Evolutionary conservation across 2,797 vertebrate genomes (phyloP), one percentile per base, ranked within the genome.

Genomic region (Gallinago nigripennis): DNA sequence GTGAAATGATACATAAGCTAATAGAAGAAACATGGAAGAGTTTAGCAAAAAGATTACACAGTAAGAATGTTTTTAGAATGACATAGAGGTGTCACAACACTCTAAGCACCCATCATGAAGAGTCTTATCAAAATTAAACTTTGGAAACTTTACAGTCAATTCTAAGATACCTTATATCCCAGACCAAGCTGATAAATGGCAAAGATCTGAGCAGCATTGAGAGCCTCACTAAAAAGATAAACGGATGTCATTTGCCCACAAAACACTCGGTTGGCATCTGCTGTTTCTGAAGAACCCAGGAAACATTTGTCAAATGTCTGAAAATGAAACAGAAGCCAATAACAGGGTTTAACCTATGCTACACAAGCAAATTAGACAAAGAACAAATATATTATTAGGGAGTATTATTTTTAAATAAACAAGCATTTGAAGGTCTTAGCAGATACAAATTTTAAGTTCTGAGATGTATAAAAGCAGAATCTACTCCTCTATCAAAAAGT

Each of bases 231-330:
- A 65, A 99, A 99, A 95, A 99, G 98, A 97, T 99, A 99, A 92
- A 99, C 99, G 3, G 99, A 98, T 56, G 99, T 99, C 99, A 99
- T 99, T 97, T 99, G 99, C 61, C 99, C 99, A 91, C 99, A 99
- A 95, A 99, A 99, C 63, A 99, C 99, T 57, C 99, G 98, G 95
- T 99, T 99, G 91, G 98, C 98, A 91, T 99, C 99, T 41, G 99
- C 99, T 16, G 99, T 99, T 98, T 99, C 99, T 12, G 99, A 99
- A 5, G 99, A 99, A 50, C 99, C 99, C 97, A 99, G 98, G 98
- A 99, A 99, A 98, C 99, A 99, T 96, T 99, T 99, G 98, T 99
- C 99, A 98, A 99, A 99, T 0, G 99, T 99, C 99, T 99, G 97
- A 63, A 94, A 97, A 92, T 48, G 28, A 91, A 96, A 94, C 3